Conservation (phyloP, 1,140 invertebrate genomes). For the Ladona fulva region DNA sequence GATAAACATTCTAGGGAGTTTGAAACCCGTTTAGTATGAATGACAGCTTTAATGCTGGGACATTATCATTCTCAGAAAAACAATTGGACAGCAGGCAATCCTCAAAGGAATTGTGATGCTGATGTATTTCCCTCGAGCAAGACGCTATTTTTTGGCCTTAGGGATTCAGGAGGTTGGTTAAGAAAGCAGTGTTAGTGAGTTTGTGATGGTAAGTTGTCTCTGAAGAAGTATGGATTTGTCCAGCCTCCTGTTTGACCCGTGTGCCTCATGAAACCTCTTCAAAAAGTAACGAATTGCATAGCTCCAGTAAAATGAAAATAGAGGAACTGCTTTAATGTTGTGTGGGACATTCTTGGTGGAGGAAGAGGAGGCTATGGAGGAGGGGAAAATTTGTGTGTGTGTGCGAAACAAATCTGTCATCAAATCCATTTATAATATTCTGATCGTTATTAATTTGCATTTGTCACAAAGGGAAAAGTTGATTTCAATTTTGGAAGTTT, state of each 20-base stretch:
- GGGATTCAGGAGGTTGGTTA: neutral
- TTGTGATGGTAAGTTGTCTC: neutral
- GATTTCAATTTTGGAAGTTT: neutral
- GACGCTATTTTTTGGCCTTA: neutral
- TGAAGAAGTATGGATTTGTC: neutral
- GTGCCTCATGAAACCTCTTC: neutral
- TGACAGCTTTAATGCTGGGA: neutral
- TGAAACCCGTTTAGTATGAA: neutral
- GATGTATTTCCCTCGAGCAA: neutral
- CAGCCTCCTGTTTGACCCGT: neutral
- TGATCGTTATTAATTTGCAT: neutral
- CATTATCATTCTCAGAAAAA: neutral
- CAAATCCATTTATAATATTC: neutral
- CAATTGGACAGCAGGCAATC: neutral
- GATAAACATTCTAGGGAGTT: neutral
- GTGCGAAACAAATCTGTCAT: constrained; percentile 9
- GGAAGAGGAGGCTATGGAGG: neutral
- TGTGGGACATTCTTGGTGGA: neutral
- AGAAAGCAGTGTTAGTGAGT: neutral
- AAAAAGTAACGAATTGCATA: constrained; percentile 6
- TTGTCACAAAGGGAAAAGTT: neutral
- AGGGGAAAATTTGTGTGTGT: neutral
- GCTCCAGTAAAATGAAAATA: neutral
- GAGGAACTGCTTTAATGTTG: constrained; percentile 5
- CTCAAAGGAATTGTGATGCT: constrained; percentile 9